phyloP scores from a whole-genome alignment of 2,113 vertebrate genomes.

The Centropus unirufus region DNA sequence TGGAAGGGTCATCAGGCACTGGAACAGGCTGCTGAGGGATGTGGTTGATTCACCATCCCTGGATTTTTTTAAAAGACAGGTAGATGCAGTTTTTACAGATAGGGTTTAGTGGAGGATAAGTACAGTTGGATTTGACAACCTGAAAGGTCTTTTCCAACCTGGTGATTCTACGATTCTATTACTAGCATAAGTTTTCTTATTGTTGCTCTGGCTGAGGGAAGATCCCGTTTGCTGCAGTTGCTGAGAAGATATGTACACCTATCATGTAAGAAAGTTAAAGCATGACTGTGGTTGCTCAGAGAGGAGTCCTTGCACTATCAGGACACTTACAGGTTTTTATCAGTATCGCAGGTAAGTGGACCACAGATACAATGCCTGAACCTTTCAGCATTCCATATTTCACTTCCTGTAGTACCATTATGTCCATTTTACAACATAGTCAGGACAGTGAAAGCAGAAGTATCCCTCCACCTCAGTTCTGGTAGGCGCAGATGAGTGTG shows the following conservation, averaged over 20 bases:
- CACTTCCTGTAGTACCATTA: not conserved
- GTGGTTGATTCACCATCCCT: no score
- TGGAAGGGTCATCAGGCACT: no score
- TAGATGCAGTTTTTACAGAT: no score
- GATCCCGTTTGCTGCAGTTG: not conserved
- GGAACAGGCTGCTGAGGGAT: no score
- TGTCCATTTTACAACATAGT: not conserved
- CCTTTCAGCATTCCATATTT: not conserved
- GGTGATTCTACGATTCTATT: no score
- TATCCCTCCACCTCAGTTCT: not conserved
- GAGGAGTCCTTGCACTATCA: not conserved
- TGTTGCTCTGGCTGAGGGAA: not conserved
- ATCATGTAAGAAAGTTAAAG: not conserved
- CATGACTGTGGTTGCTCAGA: not conserved
- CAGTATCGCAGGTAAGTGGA: not conserved
- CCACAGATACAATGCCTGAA: not conserved
- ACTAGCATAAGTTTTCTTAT: not conserved
- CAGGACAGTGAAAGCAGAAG: not conserved
- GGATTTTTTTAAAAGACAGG: no score
- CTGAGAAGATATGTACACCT: not conserved
- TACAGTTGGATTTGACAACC: no score
- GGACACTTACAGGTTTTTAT: not conserved
- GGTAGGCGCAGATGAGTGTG: not conserved
- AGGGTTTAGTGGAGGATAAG: no score
- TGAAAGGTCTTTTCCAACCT: no score